Evolutionary conservation across 2,113 vertebrate genomes (phyloP).

Genomic region (Edolisoma coerulescens): DNA sequence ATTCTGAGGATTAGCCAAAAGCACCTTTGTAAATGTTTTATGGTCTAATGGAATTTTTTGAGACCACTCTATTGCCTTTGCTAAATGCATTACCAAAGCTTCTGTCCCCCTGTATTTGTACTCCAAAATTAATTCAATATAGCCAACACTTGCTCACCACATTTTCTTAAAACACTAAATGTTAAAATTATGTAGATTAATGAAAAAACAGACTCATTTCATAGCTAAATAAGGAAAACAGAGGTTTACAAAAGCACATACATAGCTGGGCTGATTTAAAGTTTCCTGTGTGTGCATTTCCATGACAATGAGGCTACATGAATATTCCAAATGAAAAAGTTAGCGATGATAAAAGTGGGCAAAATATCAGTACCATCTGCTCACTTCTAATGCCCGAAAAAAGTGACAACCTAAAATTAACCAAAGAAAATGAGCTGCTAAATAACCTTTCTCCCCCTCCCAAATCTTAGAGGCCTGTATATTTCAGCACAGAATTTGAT

Average conservation of each 20-base stretch:
- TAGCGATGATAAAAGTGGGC: slow-evolving; percentile 36
- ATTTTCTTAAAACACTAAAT: neutral
- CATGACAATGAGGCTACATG: slow-evolving; percentile 55
- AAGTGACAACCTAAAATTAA: slow-evolving; percentile 50
- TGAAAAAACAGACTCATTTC: neutral
- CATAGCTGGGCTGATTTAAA: neutral
- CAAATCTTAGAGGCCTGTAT: neutral
- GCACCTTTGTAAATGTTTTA: neutral
- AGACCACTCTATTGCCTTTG: neutral
- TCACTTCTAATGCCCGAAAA: slow-evolving; percentile 3
- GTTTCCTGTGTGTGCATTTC: slow-evolving; percentile 24
- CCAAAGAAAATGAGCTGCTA: neutral
- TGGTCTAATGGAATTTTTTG: neutral
- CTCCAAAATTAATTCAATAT: neutral
- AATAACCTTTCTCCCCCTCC: neutral
- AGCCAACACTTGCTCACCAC: neutral
- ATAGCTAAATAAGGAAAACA: slow-evolving; percentile 10
- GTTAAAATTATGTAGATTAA: neutral
- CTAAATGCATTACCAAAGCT: neutral
- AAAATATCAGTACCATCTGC: slow-evolving; percentile 61
- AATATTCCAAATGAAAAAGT: slow-evolving; percentile 18
- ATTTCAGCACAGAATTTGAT: neutral
- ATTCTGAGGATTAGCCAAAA: neutral
- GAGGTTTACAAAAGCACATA: slow-evolving; percentile 5
- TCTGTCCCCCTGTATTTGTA: neutral